Evolutionary conservation across 2,888 invertebrate species (phyloP), one percentile per base, ranked within the genome.

Genomic region (Drosophila paucipuncta): DNA sequence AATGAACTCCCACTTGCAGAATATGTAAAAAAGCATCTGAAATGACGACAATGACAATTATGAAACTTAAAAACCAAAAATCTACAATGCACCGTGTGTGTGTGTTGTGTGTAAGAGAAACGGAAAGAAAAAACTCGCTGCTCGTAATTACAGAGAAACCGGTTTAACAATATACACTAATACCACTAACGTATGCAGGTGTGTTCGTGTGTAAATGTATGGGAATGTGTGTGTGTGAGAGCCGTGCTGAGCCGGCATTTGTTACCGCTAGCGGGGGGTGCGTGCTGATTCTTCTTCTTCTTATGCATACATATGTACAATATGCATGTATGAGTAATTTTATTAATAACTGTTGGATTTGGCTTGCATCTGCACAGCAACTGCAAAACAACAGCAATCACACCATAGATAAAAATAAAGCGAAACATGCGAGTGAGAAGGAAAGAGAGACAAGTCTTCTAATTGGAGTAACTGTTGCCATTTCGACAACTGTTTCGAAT

Each of bases 101-200:
- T 35, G 35, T 18, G 37, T 37, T 37, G 35, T 35, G 33, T 33
- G 41, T n/a, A 41, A 41, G n/a, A 53, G 43, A 61, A 53, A 75
- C 47, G 28, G 25, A 53, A 59, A 59, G 43, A 60, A 47, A 69
- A 59, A 76, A 65, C 37, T 55, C 28, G 58, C 68, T 70, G 63
- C 60, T 65, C 58, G 63, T 78, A 58, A 78, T 81, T 66, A 81
- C 63, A 72, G 31, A 35, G 65, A 66, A 78, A 78, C 78, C 78
- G 78, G 78, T 78, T 78, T 81, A 59, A 60, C 67, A 63, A 66
- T 68, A 64, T 31, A 4, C 9, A 73, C 69, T 30, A 39, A 65
- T 58, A 68, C 67, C 30, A 41, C 66, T 39, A 65, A 22, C 25
- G 18, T 47, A 33, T 80, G 61, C 79, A 74, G 64, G 73, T 69